Conservation (phyloP, 2,113 vertebrate species). For the Megaleporinus macrocephalus region DNA sequence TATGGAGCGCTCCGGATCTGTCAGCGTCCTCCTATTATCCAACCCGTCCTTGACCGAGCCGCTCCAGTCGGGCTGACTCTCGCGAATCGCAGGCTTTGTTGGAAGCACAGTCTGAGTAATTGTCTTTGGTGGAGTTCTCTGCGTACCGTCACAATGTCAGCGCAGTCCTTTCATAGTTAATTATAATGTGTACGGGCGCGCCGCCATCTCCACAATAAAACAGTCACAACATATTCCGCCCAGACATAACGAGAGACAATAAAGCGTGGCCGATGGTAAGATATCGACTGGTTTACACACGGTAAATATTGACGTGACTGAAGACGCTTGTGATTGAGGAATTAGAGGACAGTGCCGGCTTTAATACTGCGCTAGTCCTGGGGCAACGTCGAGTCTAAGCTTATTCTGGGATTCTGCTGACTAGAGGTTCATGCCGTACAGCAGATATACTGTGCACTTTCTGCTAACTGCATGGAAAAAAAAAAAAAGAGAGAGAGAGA, state of each 20-base stretch:
- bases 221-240: conserved; percentile 53
- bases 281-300: conserved; percentile 45
- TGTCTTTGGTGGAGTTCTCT: conserved; percentile 35
- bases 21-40: conserved; percentile 12
- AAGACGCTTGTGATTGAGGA: conserved; percentile 39
- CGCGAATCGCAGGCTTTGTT: conserved; percentile 31
- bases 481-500: too few relatives aligned
- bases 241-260: conserved; percentile 50
- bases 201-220: conserved; percentile 47
- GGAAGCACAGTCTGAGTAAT: conserved; percentile 25
- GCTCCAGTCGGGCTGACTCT: conserved; percentile 7
- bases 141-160: conserved; percentile 33
- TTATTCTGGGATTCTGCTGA: conserved; percentile 24
- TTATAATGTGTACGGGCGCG: conserved; percentile 49
- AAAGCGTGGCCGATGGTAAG: conserved; percentile 47
- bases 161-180: conserved; percentile 46
- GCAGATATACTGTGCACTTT: neutral
- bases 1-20: neutral
- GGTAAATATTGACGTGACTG: conserved; percentile 47
- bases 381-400: neutral
- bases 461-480: neutral
- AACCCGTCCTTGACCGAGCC: conserved; percentile 42
- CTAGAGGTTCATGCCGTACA: neutral
- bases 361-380: neutral
- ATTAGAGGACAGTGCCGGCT: conserved; percentile 18